These are phyloP conservation scores for Microvelia longipes DNA, from an alignment of 1,140 invertebrate genomes.

Conservation along the genomic window DNA sequence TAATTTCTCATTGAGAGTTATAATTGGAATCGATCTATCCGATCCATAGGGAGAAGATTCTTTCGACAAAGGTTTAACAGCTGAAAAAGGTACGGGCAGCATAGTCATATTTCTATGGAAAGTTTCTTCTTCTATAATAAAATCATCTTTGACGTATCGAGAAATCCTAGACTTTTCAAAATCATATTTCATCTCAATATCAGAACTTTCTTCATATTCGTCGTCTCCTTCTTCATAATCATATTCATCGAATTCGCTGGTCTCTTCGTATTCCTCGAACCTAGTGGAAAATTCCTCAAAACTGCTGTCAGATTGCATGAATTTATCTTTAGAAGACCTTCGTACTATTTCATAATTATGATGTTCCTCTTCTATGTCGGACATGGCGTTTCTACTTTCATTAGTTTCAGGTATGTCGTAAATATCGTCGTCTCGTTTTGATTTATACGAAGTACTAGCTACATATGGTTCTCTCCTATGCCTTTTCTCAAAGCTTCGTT, in stretches of 20 bases:
- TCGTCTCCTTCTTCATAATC: slow-evolving; percentile 14
- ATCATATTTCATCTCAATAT: slow-evolving; percentile 13
- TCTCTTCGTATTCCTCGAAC: slow-evolving; percentile 21
- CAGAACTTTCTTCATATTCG: slow-evolving; percentile 10
- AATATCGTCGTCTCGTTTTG: slow-evolving; percentile 9
- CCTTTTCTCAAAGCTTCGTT: slow-evolving; percentile 17
- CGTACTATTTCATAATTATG: neutral
- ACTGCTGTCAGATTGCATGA: slow-evolving; percentile 5
- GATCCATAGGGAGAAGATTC: neutral
- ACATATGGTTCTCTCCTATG: neutral
- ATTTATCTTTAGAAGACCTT: slow-evolving; percentile 12
- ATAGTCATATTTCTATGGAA: slow-evolving; percentile 14
- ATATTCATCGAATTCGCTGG: slow-evolving; percentile 12
- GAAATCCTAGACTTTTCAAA: slow-evolving; percentile 5
- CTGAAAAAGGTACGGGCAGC: neutral
- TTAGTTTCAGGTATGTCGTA: neutral
- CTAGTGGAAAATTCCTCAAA: slow-evolving; percentile 28
- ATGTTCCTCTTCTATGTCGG: neutral
- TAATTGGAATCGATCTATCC: neutral
- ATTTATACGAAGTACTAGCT: neutral
- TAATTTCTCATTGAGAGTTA: neutral
- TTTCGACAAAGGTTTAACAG: neutral
- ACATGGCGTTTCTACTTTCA: neutral
- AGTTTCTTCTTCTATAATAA: slow-evolving; percentile 19
- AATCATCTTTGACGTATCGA: neutral